Percentiles rank a stretch among this genome's conserved stretches.
phyloP scores from a whole-genome alignment of 2,113 vertebrate species.

The Spea multiplicata region DNA sequence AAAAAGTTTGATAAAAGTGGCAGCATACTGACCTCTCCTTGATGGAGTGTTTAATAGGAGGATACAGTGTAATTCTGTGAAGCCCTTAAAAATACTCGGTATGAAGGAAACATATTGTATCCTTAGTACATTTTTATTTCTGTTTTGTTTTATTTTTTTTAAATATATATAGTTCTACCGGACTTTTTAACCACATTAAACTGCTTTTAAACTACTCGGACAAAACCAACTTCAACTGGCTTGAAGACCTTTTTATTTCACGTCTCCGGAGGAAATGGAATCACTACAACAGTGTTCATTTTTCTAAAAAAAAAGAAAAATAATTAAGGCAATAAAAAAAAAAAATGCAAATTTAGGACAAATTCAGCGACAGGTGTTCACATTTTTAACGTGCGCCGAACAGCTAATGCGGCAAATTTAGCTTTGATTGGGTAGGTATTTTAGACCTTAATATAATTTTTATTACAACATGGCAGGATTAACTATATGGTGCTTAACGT shows the following conservation, averaged over 20 bases:
- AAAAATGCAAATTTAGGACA: not conserved
- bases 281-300: slow-evolving; percentile 54
- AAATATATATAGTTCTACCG: slow-evolving; percentile 64
- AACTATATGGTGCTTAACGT: slow-evolving; percentile 9
- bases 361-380: not conserved
- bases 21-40: slow-evolving; percentile 86
- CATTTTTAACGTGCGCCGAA: not conserved
- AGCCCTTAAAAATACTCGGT: slow-evolving; percentile 70
- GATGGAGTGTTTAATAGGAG: slow-evolving; percentile 59
- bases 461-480: not conserved
- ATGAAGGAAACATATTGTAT: slow-evolving; percentile 67
- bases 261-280: slow-evolving; percentile 66
- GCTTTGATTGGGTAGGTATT: not conserved
- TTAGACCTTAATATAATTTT: not conserved
- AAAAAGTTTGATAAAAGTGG: slow-evolving; percentile 98
- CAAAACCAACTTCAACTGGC: slow-evolving; percentile 71
- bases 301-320: slow-evolving; percentile 56
- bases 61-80: slow-evolving; percentile 70
- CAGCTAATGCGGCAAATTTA: slow-evolving; percentile 10
- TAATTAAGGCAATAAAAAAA: slow-evolving; percentile 68
- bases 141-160: slow-evolving; percentile 73
- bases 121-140: slow-evolving; percentile 52
- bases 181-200: slow-evolving; percentile 61
- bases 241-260: slow-evolving; percentile 70
- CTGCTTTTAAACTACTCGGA: slow-evolving; percentile 59